Evolutionary conservation across 2,888 invertebrate species (phyloP).

Genomic region (Chironomus tentans): DNA sequence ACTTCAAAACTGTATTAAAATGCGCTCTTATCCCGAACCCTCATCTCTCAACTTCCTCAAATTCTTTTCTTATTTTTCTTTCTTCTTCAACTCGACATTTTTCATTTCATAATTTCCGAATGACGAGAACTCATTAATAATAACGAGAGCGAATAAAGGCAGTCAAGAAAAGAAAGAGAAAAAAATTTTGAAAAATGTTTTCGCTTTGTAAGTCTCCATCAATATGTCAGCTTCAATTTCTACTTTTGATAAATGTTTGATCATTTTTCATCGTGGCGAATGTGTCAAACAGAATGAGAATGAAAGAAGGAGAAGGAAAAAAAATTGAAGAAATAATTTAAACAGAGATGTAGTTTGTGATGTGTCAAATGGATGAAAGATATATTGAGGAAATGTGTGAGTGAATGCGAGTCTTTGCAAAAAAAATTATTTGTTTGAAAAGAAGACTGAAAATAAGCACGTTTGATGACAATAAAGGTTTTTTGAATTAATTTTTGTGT

Average conservation of each 20-base stretch:
- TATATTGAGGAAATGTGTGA: no score
- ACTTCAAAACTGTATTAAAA: no score
- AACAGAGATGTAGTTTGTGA: neutral
- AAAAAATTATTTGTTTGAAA: no score
- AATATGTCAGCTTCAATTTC: slow-evolving; percentile 24
- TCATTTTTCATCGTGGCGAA: slow-evolving; percentile 18
- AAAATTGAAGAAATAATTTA: neutral
- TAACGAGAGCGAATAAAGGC: neutral
- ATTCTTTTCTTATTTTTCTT: no score
- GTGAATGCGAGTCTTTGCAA: no score
- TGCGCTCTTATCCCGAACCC: no score
- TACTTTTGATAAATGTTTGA: slow-evolving; percentile 14
- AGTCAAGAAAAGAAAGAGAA: no score
- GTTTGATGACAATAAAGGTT: no score
- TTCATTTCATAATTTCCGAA: neutral
- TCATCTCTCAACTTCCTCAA: no score
- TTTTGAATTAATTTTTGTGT: no score
- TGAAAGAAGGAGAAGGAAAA: neutral
- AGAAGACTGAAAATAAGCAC: no score
- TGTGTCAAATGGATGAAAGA: no score
- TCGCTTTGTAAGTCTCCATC: slow-evolving; percentile 19
- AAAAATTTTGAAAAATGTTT: slow-evolving; percentile 3
- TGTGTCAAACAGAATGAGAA: slow-evolving; percentile 4
- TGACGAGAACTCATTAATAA: slow-evolving; percentile 17
- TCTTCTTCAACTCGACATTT: neutral